A percentile compares a stretch with the other conserved stretches of the same genome.
Conservation (phyloP, 2,888 invertebrate genomes). For the Luperina testacea region DNA sequence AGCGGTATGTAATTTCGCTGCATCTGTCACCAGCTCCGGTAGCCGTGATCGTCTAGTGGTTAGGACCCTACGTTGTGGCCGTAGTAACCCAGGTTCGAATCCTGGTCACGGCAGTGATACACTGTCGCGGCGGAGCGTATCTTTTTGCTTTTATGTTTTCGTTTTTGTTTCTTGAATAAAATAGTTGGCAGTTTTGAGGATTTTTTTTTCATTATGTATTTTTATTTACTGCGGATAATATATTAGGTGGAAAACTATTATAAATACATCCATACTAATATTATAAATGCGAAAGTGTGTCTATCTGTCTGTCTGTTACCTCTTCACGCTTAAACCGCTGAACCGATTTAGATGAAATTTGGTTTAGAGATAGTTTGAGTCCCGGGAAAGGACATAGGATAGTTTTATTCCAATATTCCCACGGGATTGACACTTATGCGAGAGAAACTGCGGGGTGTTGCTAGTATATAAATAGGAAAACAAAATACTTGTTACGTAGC, state of each 20-base stretch:
- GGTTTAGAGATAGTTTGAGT: no score
- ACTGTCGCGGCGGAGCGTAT: constrained; percentile 58
- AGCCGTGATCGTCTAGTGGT: constrained; percentile 94
- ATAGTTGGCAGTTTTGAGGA: background rate
- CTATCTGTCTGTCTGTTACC: no score
- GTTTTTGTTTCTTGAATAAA: background rate
- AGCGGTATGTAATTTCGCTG: constrained; percentile 22
- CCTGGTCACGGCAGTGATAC: constrained; percentile 86
- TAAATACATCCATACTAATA: background rate
- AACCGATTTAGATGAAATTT: no score
- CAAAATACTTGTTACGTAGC: background rate
- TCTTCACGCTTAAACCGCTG: no score
- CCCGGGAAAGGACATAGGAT: no score
- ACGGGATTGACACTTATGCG: no score
- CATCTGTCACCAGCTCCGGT: constrained; percentile 72
- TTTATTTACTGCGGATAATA: background rate
- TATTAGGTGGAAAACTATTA: background rate
- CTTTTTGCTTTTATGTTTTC: constrained; percentile 21
- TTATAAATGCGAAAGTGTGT: no score
- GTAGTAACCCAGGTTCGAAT: constrained; percentile 94
- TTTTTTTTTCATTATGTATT: background rate
- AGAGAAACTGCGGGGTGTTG: no score
- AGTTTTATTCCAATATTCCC: no score
- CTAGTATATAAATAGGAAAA: background rate
- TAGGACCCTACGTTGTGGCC: constrained; percentile 94